Evolutionary conservation across 2,888 invertebrate species (phyloP).

Genomic region (Tortricodes alternella): DNA sequence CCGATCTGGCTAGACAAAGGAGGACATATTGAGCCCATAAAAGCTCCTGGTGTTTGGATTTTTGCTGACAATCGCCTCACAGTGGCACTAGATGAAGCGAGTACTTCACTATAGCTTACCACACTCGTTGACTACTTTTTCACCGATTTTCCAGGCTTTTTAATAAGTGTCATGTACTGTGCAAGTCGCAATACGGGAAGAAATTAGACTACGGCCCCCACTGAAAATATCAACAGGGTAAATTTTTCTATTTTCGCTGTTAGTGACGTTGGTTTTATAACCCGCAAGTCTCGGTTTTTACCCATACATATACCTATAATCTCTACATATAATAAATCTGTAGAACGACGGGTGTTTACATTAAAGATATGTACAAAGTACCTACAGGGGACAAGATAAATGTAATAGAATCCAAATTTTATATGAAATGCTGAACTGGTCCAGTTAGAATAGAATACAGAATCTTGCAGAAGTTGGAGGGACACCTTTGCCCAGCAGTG

Average conservation of each 20-base stretch:
- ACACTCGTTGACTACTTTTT: constrained; percentile 19
- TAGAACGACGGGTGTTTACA: no score
- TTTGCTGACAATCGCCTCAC: constrained; percentile 21
- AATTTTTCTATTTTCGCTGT: background rate
- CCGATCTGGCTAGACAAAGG: constrained; percentile 13
- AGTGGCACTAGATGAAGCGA: constrained; percentile 5
- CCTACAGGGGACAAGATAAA: no score
- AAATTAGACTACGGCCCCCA: constrained; percentile 4
- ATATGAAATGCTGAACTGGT: no score
- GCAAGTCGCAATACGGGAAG: constrained; percentile 1
- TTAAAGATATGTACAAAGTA: no score
- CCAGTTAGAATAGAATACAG: no score
- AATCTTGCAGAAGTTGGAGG: no score
- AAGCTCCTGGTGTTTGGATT: constrained; percentile 12
- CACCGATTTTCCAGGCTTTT: constrained; percentile 13
- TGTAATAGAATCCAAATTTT: no score
- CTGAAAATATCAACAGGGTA: background rate
- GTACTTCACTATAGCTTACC: constrained; percentile 10
- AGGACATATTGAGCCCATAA: background rate
- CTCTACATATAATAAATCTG: no score
- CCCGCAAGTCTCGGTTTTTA: no score
- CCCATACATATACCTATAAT: no score
- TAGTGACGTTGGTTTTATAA: no score
- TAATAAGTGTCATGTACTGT: constrained; percentile 19
- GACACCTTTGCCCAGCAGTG: no score